Evolutionary conservation across 2,888 invertebrate genomes (phyloP).

Genomic region (Drosophila eohydei): DNA sequence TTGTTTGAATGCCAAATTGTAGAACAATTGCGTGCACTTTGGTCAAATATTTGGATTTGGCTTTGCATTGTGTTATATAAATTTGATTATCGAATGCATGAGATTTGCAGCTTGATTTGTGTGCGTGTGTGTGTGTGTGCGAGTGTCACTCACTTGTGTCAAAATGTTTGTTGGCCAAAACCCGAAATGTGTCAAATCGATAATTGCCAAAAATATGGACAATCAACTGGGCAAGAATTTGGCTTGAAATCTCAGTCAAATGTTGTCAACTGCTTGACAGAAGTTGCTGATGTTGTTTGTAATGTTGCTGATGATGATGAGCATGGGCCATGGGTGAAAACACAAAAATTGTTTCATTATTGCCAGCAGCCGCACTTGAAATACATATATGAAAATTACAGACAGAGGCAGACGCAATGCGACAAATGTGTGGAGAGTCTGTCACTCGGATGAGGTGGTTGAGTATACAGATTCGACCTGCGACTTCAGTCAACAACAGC

Average conservation of each 20-base stretch:
- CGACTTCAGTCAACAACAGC: slow-evolving; percentile 29
- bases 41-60: slow-evolving; percentile 40
- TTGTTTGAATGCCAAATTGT: slow-evolving; percentile 31
- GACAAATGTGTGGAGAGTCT: slow-evolving; percentile 53
- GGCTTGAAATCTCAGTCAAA: slow-evolving; percentile 11
- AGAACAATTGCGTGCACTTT: slow-evolving; percentile 37
- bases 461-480: slow-evolving; percentile 16
- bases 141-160: slow-evolving; percentile 43
- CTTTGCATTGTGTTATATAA: slow-evolving; percentile 30
- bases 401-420: slow-evolving; percentile 45
- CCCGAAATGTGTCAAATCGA: slow-evolving; percentile 74
- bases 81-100: slow-evolving; percentile 54
- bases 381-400: slow-evolving; percentile 59
- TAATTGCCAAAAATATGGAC: slow-evolving; percentile 58
- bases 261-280: slow-evolving; percentile 14
- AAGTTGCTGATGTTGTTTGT: slow-evolving; percentile 27
- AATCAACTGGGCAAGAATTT: slow-evolving; percentile 17
- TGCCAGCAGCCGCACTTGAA: slow-evolving; percentile 39
- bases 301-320: slow-evolving; percentile 9
- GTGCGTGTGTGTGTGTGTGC: neutral
- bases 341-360: slow-evolving; percentile 57
- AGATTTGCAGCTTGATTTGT: slow-evolving; percentile 16
- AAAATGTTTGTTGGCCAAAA: slow-evolving; percentile 58
- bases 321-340: slow-evolving; percentile 23
- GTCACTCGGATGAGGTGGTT: slow-evolving; percentile 28